Evolutionary conservation across 1,140 invertebrate genomes (phyloP), one percentile per base, ranked within the genome.

Genomic region (Sinella curviseta): DNA sequence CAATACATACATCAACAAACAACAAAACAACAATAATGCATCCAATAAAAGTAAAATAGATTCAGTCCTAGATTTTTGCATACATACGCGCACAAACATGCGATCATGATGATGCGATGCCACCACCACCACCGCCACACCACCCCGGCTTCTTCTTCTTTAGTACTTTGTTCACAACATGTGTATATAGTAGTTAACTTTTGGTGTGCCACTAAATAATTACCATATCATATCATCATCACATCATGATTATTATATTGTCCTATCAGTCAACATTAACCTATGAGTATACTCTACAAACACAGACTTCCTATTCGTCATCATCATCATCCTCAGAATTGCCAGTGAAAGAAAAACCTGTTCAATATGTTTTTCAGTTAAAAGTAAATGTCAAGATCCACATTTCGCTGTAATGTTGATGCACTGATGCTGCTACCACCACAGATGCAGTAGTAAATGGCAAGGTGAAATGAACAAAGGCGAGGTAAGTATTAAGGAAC

Each of bases 61-160:
- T 65, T 65, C 57, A 65, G 57, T 14, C 57, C 57, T 65, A 65
- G 14, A 65, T 65, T 65, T 65, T 65, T 65, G 24, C 57, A 65
- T 65, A 20, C 20, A 48, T 20, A 48, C 20, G 39, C 39, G 20
- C 8, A 48, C 8, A 48, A 48, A 48, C 20, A 48, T 48, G 39
- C n/a, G n/a, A n/a, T n/a, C n/a, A n/a, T n/a, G n/a, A n/a, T n/a
- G n/a, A n/a, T n/a, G n/a, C n/a, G n/a, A n/a, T n/a, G n/a, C n/a
- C n/a, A n/a, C n/a, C n/a, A n/a, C n/a, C n/a, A n/a, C n/a, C n/a
- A n/a, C n/a, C n/a, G n/a, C n/a, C n/a, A n/a, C n/a, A n/a, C n/a
- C 8, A 48, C 39, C 20, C 39, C 39, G 39, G 39, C 39, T 48
- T 48, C 39, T 12, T 48, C 8, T 48, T n/a, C n/a, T n/a, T n/a